Base-by-base conservation (phyloP, 2,113 vertebrate species). In the Phylloscopus whistleri region DNA sequence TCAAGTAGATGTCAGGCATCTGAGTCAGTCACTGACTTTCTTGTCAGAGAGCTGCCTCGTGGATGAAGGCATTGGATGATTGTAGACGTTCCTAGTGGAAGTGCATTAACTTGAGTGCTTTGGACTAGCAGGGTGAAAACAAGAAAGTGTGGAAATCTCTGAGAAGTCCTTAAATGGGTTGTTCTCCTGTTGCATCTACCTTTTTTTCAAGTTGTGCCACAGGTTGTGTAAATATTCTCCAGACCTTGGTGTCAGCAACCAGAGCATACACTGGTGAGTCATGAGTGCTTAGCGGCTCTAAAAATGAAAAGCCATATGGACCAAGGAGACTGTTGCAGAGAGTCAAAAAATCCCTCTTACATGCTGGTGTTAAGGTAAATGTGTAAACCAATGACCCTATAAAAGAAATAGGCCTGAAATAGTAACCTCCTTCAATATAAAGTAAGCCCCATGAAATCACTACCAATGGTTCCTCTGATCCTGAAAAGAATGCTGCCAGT, bases 381-480 rank as follows among this genome's bases (percentile, higher is more conserved):
- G 27, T 7, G 5, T 72, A 89, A 92, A 82, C 24, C 56, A 78
- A 33, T 52, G 37, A 7, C 33, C 35, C 41, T 58, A 30, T 60
- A 79, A 95, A 89, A 89, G 20, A 95, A 82, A 82, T 35, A 48
- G 16, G 28, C 28, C 46, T 81, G 77, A 96, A 96, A 96, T 89
- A 94, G 91, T 60, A 95, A 84, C 87, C 74, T 89, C 81, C 84
- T 89, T 95, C 66, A 60, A 13, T 46, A 91, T 46, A 56, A 64
- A 37, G 46, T 93, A 73, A 96, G 94, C 66, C 49, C 66, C 74
- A 73, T 96, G 84, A 94, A 89, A 96, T 82, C 84, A 64, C 58
- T 56, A 73, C 46, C 59, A 74, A 14, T 82, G 49, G 28, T 33
- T 87, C 52, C 68, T 89, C 91, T 85, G 89, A 93, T 87, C 74